Base-by-base conservation (phyloP, 2,113 vertebrate species). In the Garra rufa region DNA sequence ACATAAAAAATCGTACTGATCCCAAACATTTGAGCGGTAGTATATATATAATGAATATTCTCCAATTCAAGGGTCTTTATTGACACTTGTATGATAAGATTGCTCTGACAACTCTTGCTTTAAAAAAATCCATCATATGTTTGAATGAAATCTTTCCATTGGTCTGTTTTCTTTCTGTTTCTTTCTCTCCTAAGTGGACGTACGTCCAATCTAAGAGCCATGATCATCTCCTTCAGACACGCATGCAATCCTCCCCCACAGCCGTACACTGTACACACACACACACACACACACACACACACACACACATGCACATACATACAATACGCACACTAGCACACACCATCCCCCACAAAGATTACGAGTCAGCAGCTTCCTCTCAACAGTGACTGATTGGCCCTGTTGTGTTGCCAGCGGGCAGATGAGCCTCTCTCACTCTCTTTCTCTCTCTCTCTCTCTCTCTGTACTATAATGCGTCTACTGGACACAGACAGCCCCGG, bases 281-380 rank as follows among this genome's bases (percentile, higher is more conserved):
- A n/a, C n/a, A n/a, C n/a, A n/a, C n/a, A n/a, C n/a, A n/a, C n/a
- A n/a, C n/a, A n/a, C 82, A 70, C 73, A 71, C 52, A 38, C 46
- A 14, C 81, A 67, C 81, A 77, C 83, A 24, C 71, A 75, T 43
- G 76, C 21, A 11, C 79, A 55, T 19, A 59, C 19, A 59, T 46
- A 46, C 61, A 75, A 61, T 77, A 82, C 57, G 44, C 70, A 59
- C 69, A 80, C 67, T 55, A 28, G 30, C 76, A 46, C 83, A 55
- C 83, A 85, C 89, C 86, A 88, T 84, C 85, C 87, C 88, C 84
- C 80, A 81, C 65, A 89, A 65, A 90, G 84, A 91, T 90, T 91
- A 88, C 77, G 90, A 92, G 91, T 93, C 92, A 93, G 92, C 92
- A 93, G 89, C 91, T 92, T 92, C 89, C 84, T 89, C 84, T 85